A percentile compares a stretch with the other conserved stretches of the same genome.
Evolutionary conservation across 2,888 invertebrate genomes (phyloP).

Genomic region (Stenodera caucasica): DNA sequence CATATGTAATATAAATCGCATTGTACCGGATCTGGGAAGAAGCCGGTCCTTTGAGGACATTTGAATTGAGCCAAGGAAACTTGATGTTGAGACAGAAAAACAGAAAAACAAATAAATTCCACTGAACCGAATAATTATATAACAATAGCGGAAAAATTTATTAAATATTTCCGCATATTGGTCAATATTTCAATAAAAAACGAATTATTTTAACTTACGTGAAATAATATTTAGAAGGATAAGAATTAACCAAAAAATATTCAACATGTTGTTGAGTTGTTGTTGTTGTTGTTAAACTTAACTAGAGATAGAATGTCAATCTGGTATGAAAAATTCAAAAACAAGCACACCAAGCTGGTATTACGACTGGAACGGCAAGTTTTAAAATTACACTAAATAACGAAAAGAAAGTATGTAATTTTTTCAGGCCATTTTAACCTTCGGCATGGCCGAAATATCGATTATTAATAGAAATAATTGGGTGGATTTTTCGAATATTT

Average conservation of each 20-base stretch:
- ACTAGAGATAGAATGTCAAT: background rate
- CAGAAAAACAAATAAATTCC: background rate
- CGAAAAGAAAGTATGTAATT: slow-evolving; percentile 2
- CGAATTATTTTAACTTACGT: background rate
- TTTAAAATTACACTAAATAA: background rate
- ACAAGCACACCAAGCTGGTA: background rate
- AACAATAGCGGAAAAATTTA: too few species aligned
- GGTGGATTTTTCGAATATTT: too few species aligned
- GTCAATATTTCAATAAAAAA: background rate
- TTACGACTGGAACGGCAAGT: background rate
- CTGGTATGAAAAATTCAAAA: background rate
- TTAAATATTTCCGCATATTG: background rate
- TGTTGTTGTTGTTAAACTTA: background rate
- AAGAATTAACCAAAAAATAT: background rate
- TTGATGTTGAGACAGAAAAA: background rate
- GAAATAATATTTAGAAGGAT: background rate
- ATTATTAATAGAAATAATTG: background rate
- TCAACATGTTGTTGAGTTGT: background rate
- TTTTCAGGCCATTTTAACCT: slow-evolving; percentile 1
- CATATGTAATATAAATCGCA: slow-evolving; percentile 81
- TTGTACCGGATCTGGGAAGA: slow-evolving; percentile 72
- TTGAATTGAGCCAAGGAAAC: slow-evolving; percentile 57
- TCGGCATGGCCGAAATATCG: background rate
- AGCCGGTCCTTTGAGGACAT: slow-evolving; percentile 74
- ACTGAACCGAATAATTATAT: too few species aligned